These are phyloP conservation scores for Eupithecia subumbrata DNA, from an alignment of 2,888 invertebrate genomes.

Conservation along the genomic window DNA sequence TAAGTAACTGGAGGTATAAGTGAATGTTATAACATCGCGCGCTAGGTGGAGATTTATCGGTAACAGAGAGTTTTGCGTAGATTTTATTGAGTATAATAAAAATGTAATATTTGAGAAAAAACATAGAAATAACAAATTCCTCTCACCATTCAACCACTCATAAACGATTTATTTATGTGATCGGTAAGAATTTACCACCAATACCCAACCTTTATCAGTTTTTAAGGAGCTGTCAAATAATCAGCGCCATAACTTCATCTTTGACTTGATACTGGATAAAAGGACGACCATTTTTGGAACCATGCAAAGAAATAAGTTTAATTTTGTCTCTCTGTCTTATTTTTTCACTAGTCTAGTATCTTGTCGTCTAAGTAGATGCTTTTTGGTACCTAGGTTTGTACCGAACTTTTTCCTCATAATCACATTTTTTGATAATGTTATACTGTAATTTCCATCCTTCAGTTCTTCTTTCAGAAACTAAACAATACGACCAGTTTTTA, in stretches of 20 bases:
- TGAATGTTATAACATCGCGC: not conserved
- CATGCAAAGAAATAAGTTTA: not conserved
- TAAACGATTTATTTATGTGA: not conserved
- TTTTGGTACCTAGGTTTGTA: too few relatives aligned
- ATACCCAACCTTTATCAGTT: not conserved
- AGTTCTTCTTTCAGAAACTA: not conserved
- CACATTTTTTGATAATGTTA: too few relatives aligned
- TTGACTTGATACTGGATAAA: not conserved
- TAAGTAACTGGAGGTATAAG: not conserved
- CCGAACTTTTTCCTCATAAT: too few relatives aligned
- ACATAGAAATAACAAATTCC: not conserved
- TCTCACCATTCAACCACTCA: not conserved
- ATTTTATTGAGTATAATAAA: not conserved
- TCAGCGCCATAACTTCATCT: not conserved
- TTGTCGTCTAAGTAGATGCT: too few relatives aligned
- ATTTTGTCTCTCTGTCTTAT: not conserved
- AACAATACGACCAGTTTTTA: not conserved
- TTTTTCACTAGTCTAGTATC: not conserved
- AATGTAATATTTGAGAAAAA: not conserved
- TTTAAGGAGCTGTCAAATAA: too few relatives aligned
- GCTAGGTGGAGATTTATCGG: not conserved
- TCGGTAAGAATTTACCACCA: not conserved
- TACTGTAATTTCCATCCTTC: too few relatives aligned
- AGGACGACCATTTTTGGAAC: not conserved
- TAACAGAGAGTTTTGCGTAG: not conserved